Percentiles rank a stretch among this genome's conserved stretches.
These are phyloP conservation scores for Aurelia sp. DNA, from an alignment of 30 jellyfish, hydroid and myxozoan species.

Conservation along the genomic window DNA sequence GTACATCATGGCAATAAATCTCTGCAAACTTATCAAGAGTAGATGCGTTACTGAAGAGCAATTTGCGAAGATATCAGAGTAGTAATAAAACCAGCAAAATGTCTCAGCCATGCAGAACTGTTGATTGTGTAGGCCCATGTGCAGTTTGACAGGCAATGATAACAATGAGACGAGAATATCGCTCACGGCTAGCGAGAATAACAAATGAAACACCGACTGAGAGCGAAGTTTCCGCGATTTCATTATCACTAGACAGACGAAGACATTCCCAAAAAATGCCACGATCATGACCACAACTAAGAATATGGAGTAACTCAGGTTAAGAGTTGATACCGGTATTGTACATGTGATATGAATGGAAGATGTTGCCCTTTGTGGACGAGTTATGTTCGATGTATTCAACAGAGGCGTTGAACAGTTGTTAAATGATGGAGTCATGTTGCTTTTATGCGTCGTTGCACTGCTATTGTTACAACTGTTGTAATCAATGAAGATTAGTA, in stretches of 20 bases:
- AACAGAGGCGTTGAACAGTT: not conserved
- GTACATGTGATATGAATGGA: conserved; percentile 2
- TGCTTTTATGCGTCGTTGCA: not conserved
- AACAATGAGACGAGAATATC: conserved; percentile 68
- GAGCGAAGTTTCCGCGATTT: conserved; percentile 65
- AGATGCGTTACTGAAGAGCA: conserved; percentile 87
- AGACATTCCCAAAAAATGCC: conserved; percentile 74
- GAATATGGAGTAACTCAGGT: conserved; percentile 38
- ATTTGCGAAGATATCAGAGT: conserved; percentile 71
- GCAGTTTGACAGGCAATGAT: conserved; percentile 65
- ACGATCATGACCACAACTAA: conserved; percentile 54
- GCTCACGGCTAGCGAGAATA: conserved; percentile 79
- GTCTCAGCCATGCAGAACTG: conserved; percentile 59
- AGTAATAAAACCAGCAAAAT: conserved; percentile 60
- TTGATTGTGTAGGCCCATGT: conserved; percentile 64
- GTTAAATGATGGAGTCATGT: not conserved
- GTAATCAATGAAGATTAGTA: not conserved
- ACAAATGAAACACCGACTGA: conserved; percentile 64
- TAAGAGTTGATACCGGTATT: conserved; percentile 29
- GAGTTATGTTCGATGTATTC: not conserved
- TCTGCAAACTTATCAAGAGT: conserved; percentile 65
- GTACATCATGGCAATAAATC: conserved; percentile 67
- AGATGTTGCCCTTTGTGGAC: not conserved
- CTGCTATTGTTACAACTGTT: not conserved
- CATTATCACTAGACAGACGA: conserved; percentile 66